Conservation (phyloP, 2,888 invertebrate species). For the Agrotis puta region DNA sequence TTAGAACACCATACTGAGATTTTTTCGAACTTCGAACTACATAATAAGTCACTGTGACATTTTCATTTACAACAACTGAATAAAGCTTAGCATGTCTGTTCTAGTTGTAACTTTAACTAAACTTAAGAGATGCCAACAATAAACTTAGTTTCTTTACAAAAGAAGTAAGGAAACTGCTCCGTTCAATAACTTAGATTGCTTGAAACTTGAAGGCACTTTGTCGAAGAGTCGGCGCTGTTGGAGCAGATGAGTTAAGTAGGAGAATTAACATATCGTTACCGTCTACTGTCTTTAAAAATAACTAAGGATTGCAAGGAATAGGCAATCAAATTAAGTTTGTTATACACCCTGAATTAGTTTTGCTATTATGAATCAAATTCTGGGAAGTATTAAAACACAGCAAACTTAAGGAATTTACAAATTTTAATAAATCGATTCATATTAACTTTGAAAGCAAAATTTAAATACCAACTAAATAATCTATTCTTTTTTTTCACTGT, state of each 20-base stretch:
- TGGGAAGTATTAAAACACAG: too few species aligned
- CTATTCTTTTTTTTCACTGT: too few species aligned
- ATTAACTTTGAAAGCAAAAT: too few species aligned
- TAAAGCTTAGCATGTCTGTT: conserved; percentile 9
- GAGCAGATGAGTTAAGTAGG: neutral
- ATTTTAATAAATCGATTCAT: too few species aligned
- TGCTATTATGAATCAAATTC: too few species aligned
- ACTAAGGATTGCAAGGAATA: neutral
- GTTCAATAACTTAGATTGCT: conserved; percentile 46
- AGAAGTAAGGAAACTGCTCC: conserved; percentile 24
- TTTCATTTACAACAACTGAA: conserved; percentile 11
- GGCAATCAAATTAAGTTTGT: too few species aligned
- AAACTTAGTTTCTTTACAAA: conserved; percentile 26
- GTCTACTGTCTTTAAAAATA: neutral
- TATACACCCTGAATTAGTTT: too few species aligned
- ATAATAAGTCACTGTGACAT: neutral
- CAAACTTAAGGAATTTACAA: too few species aligned
- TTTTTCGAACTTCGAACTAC: too few species aligned
- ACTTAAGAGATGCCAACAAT: neutral
- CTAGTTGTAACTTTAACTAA: conserved; percentile 3
- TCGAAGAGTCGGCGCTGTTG: conserved; percentile 7
- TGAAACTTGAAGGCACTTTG: conserved; percentile 16
- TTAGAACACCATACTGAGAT: too few species aligned
- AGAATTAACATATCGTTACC: conserved; percentile 3
- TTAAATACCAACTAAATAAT: too few species aligned